These are phyloP conservation scores for Pogonocichla stellata DNA, from an alignment of 2,113 vertebrate genomes.

Conservation along the genomic window DNA sequence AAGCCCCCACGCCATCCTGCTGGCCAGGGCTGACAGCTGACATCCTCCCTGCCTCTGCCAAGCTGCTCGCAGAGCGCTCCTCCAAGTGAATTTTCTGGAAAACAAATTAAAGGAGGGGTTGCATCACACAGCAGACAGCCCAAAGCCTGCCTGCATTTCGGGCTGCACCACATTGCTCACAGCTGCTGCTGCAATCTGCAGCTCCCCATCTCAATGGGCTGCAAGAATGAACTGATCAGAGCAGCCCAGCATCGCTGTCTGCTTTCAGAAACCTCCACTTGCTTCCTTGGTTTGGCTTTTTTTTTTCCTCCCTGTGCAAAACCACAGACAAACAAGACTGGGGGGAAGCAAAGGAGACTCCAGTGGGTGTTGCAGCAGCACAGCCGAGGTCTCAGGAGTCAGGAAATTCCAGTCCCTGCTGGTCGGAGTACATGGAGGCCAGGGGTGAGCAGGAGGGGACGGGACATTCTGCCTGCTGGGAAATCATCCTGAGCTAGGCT, in stretches of 20 bases:
- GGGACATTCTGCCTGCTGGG: background rate
- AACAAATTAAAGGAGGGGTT: slow-evolving; percentile 48
- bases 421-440: rapidly evolving
- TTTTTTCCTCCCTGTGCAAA: background rate
- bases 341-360: background rate
- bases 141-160: background rate
- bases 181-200: slow-evolving; percentile 7
- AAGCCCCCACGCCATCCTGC: background rate
- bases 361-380: background rate
- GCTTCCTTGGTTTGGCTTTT: background rate
- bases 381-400: background rate
- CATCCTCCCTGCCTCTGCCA: background rate
- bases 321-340: background rate
- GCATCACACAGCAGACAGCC: slow-evolving; percentile 9
- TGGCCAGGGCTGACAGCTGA: background rate
- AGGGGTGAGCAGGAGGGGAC: background rate
- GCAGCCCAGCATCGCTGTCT: background rate
- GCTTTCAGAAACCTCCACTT: background rate
- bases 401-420: slow-evolving; percentile 35
- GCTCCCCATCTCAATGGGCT: background rate
- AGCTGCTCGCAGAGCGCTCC: background rate
- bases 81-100: slow-evolving; percentile 51
- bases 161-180: background rate
- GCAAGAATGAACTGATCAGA: background rate
- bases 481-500: background rate